Percentiles rank a stretch among this genome's conserved stretches.
These are phyloP conservation scores for Astreopora myriophthalma DNA, from an alignment of 64 coral and sea anemone species.

Conservation along the genomic window DNA sequence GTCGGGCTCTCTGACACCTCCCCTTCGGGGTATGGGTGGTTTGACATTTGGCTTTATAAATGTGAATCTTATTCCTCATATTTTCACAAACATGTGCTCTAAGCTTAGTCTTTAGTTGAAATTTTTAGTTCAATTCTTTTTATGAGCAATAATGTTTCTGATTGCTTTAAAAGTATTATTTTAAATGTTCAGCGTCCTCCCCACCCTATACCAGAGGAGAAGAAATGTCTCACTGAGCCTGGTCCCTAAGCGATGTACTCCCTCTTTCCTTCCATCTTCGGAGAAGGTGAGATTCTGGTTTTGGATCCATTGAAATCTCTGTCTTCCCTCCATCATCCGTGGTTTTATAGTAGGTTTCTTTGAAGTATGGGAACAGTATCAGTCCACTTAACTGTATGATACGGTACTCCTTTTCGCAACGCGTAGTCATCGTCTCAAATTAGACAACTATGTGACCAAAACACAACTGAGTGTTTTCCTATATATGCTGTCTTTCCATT, in stretches of 20 bases:
- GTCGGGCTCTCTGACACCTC: background rate
- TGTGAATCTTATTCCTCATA: background rate
- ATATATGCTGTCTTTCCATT: too few species aligned
- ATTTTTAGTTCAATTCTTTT: background rate
- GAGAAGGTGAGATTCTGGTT: background rate
- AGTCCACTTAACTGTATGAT: background rate
- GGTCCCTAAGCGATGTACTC: background rate
- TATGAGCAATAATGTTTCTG: background rate
- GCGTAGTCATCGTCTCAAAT: background rate
- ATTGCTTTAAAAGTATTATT: background rate
- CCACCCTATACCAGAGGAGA: background rate
- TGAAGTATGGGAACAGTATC: background rate
- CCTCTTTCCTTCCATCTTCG: constrained; percentile 14
- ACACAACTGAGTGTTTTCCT: too few species aligned
- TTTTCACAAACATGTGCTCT: background rate
- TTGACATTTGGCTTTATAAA: background rate
- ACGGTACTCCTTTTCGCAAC: background rate
- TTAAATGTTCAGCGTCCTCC: background rate
- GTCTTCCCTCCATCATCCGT: background rate
- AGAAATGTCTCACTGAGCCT: background rate
- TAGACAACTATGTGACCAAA: background rate
- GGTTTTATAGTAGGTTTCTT: background rate
- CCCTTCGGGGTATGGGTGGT: background rate
- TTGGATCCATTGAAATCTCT: background rate
- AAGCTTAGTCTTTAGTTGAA: too few species aligned